Percentiles rank a stretch among this genome's conserved stretches.
Conservation (phyloP, 2,797 vertebrate genomes). For the Petrocephalus schoutedeni region DNA sequence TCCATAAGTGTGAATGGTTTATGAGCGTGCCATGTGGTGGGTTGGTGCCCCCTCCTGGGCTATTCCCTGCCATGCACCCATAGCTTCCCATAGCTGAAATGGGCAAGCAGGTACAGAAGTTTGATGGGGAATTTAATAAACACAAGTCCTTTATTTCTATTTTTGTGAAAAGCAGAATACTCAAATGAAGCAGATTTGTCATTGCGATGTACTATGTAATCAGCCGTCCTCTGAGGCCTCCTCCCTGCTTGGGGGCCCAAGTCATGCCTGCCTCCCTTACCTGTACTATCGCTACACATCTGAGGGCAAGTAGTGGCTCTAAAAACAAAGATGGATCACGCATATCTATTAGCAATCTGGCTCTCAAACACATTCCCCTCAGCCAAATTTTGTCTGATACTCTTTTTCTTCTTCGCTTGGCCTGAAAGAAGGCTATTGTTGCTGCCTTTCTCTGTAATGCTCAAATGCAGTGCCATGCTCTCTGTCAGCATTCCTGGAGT, state of each 20-base stretch:
- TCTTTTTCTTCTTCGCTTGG: constrained; percentile 35
- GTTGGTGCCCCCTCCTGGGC: neutral
- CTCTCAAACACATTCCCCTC: constrained; percentile 28
- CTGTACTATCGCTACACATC: neutral
- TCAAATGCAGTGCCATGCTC: constrained; percentile 42
- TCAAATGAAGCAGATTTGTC: neutral
- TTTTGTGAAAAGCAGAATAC: neutral
- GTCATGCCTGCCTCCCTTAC: neutral
- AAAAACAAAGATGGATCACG: constrained; percentile 3
- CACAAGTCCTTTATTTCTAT: neutral
- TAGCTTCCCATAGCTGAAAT: neutral
- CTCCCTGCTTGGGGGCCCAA: neutral
- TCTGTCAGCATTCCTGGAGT: constrained; percentile 37
- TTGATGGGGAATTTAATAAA: neutral
- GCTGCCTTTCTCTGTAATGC: constrained; percentile 39
- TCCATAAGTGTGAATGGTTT: neutral
- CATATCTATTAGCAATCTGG: constrained; percentile 28
- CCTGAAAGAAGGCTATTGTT: constrained; percentile 54
- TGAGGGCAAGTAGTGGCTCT: neutral
- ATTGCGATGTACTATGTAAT: neutral
- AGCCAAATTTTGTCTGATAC: constrained; percentile 46
- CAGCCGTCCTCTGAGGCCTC: neutral
- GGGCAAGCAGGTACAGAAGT: neutral
- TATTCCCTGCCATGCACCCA: neutral
- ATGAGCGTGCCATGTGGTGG: neutral